A percentile compares a stretch with the other conserved stretches of the same genome.
These are phyloP conservation scores for Molossus molossus DNA, from an alignment of 2,797 vertebrate genomes.

Conservation along the genomic window DNA sequence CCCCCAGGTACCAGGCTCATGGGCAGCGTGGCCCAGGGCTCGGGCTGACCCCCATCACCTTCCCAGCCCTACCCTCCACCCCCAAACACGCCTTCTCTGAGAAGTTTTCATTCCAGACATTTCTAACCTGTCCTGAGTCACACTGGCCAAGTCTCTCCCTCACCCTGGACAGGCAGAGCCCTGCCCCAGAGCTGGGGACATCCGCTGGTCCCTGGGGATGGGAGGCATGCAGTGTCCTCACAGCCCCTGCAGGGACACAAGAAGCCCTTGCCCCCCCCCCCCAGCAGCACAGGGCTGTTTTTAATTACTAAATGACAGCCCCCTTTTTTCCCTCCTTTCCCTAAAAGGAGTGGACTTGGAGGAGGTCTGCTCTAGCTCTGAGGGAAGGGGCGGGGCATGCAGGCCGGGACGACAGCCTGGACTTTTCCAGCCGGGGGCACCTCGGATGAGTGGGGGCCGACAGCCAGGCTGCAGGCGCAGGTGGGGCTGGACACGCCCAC, in stretches of 20 bases:
- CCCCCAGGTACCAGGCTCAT: neutral
- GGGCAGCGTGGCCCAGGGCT: neutral
- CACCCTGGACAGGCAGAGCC: neutral
- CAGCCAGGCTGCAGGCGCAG: neutral
- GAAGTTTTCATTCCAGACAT: neutral
- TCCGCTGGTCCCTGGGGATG: neutral
- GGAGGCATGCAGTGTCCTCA: neutral
- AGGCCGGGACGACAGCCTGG: neutral
- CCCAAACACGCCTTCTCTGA: neutral
- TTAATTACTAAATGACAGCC: constrained; percentile 56
- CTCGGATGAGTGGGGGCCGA: neutral
- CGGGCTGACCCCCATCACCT: neutral
- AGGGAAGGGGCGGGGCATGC: neutral
- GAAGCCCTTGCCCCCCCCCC: neutral
- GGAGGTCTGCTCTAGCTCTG: neutral
- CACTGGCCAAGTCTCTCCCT: neutral
- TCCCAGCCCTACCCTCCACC: too few species aligned
- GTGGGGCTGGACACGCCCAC: neutral
- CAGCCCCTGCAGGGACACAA: neutral
- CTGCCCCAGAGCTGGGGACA: neutral
- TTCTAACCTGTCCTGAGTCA: neutral
- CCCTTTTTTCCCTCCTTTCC: neutral
- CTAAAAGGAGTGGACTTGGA: constrained; percentile 57
- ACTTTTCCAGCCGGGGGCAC: neutral
- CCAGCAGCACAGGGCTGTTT: constrained; percentile 35